These are phyloP conservation scores for Pygoscelis adeliae DNA, from an alignment of 2,113 vertebrate species.

Conservation along the genomic window DNA sequence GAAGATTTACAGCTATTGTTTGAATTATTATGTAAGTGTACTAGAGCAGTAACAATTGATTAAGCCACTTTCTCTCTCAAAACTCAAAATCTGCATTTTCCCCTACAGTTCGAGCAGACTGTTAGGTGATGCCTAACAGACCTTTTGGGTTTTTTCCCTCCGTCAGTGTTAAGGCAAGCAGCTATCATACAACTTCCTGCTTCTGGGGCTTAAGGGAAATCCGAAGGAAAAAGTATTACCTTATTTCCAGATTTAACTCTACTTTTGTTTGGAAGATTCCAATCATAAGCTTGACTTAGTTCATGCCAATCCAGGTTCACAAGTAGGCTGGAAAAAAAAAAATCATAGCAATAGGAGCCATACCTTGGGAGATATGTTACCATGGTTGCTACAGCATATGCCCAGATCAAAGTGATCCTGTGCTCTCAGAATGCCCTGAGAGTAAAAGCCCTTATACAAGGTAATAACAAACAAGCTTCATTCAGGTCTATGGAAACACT, in stretches of 20 bases:
- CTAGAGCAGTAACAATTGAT: neutral
- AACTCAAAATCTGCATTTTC: neutral
- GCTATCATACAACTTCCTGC: neutral
- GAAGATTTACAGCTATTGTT: neutral
- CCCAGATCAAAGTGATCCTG: neutral
- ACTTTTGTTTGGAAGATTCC: slow-evolving; percentile 1
- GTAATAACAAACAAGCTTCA: neutral
- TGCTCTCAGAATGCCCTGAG: neutral
- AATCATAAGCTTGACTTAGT: neutral
- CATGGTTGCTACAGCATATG: neutral
- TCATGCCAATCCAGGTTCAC: neutral
- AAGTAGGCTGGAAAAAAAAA: neutral
- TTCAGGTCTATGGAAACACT: neutral
- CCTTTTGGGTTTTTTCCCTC: neutral
- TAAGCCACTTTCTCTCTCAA: neutral
- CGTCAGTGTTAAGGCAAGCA: neutral
- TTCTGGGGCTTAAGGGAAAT: neutral
- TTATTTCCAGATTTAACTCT: neutral
- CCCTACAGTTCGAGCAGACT: neutral
- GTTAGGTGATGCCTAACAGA: neutral
- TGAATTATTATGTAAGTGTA: neutral
- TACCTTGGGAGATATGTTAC: neutral
- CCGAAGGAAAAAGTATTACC: neutral
- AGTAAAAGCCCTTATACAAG: neutral
- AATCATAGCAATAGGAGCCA: neutral